These are phyloP conservation scores for Eupristina koningsbergeri DNA, from an alignment of 1,140 invertebrate genomes.

Conservation along the genomic window DNA sequence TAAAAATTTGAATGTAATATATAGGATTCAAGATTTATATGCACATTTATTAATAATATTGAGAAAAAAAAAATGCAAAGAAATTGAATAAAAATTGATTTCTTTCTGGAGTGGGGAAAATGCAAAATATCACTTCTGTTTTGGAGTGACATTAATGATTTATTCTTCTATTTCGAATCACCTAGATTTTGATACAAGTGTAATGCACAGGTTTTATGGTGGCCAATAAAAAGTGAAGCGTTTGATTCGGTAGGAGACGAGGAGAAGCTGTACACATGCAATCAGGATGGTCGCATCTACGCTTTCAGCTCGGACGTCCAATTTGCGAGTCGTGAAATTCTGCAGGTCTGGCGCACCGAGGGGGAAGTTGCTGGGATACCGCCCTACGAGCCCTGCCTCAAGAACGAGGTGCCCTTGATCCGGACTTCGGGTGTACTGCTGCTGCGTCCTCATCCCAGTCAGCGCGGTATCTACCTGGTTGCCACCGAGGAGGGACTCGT, in stretches of 20 bases:
- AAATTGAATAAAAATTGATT: too few relatives aligned
- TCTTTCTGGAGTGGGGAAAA: too few relatives aligned
- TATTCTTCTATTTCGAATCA: too few relatives aligned
- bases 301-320: not conserved
- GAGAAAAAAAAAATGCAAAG: too few relatives aligned
- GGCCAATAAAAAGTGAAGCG: slow-evolving; percentile 58
- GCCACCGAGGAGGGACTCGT: slow-evolving; percentile 89
- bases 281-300: slow-evolving; percentile 63
- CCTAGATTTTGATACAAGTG: not conserved
- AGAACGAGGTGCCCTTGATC: slow-evolving; percentile 72
- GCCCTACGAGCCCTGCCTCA: slow-evolving; percentile 48
- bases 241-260: slow-evolving; percentile 19
- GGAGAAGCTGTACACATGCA: slow-evolving; percentile 64
- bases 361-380: slow-evolving; percentile 73
- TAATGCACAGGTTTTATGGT: slow-evolving; percentile 70
- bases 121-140: too few relatives aligned
- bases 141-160: too few relatives aligned
- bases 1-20: too few relatives aligned
- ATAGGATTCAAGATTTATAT: too few relatives aligned
- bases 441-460: slow-evolving; percentile 78
- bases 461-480: slow-evolving; percentile 81
- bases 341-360: not conserved
- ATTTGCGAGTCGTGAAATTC: not conserved
- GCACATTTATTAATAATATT: too few relatives aligned
- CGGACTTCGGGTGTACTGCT: slow-evolving; percentile 77